phyloP scores from a whole-genome alignment of 1,140 invertebrate species.

The Bactericera cockerelli region DNA sequence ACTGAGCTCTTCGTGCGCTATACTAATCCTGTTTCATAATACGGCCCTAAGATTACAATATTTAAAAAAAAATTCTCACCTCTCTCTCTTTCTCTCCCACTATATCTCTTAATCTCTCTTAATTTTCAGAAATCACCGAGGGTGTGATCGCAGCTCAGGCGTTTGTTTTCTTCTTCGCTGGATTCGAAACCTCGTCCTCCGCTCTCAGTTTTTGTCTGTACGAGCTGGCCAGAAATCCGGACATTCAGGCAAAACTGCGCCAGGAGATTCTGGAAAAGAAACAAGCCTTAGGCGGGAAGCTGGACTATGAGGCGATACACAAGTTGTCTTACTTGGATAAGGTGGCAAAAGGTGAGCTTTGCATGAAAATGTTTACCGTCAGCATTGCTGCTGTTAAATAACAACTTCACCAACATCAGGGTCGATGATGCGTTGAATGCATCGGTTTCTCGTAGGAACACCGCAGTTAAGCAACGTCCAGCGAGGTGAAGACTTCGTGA shows the following conservation, averaged over 20 bases:
- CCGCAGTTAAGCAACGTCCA: too few relatives aligned
- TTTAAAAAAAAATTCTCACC: too few relatives aligned
- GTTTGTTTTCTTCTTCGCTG: conserved; percentile 46
- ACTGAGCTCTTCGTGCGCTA: too few relatives aligned
- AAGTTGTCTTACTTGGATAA: conserved; percentile 29
- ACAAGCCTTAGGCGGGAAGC: conserved; percentile 17
- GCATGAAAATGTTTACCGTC: neutral
- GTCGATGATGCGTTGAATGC: too few relatives aligned
- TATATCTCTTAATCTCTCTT: too few relatives aligned
- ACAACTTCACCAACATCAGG: too few relatives aligned
- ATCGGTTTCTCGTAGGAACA: too few relatives aligned
- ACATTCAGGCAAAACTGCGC: conserved; percentile 30
- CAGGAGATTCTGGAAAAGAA: conserved; percentile 14
- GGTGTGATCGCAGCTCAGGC: conserved; percentile 47
- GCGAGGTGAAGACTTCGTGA: too few relatives aligned
- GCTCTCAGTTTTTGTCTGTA: conserved; percentile 36
- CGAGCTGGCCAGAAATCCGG: conserved; percentile 38
- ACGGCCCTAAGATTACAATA: too few relatives aligned
- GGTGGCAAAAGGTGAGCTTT: conserved; percentile 25
- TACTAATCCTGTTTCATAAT: too few relatives aligned
- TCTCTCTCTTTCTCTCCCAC: too few relatives aligned
- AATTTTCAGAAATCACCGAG: conserved; percentile 33
- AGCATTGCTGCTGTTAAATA: neutral
- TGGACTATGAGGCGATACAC: conserved; percentile 26
- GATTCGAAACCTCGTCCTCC: conserved; percentile 43